phyloP scores from a whole-genome alignment of 2,113 vertebrate species.

The Antechinus stuartii region DNA sequence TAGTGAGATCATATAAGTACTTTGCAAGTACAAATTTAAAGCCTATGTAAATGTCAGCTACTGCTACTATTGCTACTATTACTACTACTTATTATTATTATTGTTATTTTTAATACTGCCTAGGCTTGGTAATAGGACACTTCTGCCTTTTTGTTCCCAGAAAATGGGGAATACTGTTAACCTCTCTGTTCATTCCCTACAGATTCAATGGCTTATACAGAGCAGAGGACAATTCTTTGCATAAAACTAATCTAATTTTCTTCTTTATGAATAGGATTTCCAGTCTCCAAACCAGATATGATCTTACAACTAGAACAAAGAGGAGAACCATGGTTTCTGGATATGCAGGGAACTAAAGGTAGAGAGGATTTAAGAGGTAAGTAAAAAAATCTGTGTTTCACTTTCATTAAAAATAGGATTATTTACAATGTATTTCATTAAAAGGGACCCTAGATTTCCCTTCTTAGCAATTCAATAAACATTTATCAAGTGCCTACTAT shows the following conservation, averaged over 20 bases:
- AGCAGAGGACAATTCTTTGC: neutral
- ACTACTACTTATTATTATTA: neutral
- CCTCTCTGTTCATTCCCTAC: neutral
- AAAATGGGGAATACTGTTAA: neutral
- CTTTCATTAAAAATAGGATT: neutral
- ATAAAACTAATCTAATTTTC: neutral
- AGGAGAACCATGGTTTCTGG: slow-evolving; percentile 5
- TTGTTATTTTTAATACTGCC: neutral
- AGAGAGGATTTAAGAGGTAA: neutral
- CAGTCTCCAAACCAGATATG: neutral
- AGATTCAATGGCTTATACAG: neutral
- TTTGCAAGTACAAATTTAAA: neutral
- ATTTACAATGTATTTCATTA: neutral
- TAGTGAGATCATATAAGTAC: neutral
- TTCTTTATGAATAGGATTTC: neutral
- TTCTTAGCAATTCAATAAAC: neutral
- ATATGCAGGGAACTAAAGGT: neutral
- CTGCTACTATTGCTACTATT: neutral
- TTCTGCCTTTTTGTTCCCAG: neutral
- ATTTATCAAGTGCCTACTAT: neutral
- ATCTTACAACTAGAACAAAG: neutral
- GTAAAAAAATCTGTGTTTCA: neutral
- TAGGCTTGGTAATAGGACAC: neutral
- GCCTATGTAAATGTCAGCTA: neutral
- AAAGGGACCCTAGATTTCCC: neutral